Conservation (phyloP, 2,113 vertebrate genomes). For the Numida meleagris region DNA sequence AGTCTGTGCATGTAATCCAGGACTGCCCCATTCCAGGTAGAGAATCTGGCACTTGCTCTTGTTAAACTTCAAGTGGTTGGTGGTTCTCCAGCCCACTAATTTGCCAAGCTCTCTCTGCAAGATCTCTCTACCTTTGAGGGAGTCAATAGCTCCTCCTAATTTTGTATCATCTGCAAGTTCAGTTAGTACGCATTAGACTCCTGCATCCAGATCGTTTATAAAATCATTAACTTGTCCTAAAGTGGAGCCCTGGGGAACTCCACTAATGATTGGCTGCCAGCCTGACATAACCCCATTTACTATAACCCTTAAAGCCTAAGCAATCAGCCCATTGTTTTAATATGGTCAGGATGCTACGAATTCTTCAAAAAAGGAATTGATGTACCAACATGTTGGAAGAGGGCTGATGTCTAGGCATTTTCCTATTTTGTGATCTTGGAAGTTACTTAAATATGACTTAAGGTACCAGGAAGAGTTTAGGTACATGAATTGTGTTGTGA, state of each 20-base stretch:
- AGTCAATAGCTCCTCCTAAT: no score
- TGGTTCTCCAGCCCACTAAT: no score
- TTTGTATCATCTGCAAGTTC: not conserved
- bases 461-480: not conserved
- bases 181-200: not conserved
- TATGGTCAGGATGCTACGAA: not conserved
- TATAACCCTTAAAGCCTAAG: not conserved
- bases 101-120: no score
- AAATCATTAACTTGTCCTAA: not conserved
- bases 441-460: not conserved
- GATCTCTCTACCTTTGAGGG: no score
- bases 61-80: no score
- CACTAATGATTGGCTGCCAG: not conserved
- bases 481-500: not conserved
- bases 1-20: no score
- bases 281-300: not conserved
- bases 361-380: not conserved
- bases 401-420: not conserved
- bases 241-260: not conserved
- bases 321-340: not conserved
- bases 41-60: no score
- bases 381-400: not conserved
- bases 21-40: no score
- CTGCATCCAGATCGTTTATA: not conserved
- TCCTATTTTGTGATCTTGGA: constrained; percentile 13